Conservation (phyloP, 2,797 vertebrate species). For the Cossypha caffra region DNA sequence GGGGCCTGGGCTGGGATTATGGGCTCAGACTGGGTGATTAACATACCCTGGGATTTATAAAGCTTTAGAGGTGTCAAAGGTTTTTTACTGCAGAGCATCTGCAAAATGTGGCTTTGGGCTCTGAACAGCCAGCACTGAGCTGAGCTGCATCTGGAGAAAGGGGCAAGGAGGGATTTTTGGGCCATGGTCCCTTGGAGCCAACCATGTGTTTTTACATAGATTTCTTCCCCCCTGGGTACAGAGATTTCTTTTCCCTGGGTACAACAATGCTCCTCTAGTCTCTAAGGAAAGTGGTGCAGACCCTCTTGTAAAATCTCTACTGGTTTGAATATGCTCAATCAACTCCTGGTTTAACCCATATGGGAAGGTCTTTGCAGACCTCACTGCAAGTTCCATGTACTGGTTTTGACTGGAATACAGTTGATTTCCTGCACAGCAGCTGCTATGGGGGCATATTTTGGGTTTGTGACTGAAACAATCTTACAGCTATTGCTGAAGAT, state of each 20-base stretch:
- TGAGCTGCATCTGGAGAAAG: background rate
- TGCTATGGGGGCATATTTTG: background rate
- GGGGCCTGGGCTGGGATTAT: conserved; percentile 34
- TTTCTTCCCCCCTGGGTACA: too few relatives aligned
- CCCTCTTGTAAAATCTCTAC: background rate
- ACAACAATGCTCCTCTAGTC: accelerated
- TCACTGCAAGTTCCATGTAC: background rate
- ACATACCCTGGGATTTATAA: background rate
- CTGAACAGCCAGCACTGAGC: background rate
- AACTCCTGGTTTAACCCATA: accelerated
- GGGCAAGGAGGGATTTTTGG: background rate
- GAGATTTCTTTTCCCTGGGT: background rate
- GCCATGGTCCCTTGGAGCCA: accelerated
- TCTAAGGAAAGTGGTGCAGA: background rate
- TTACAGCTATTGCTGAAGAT: background rate
- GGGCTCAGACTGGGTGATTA: conserved; percentile 60
- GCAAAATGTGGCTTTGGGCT: background rate
- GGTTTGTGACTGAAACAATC: accelerated
- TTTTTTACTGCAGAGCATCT: conserved; percentile 38
- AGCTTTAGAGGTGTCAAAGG: conserved; percentile 22
- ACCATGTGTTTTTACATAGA: background rate
- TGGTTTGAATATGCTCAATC: background rate
- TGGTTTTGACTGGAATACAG: background rate
- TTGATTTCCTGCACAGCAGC: background rate
- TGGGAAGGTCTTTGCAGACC: background rate